Evolutionary conservation across 2,888 invertebrate species (phyloP), one percentile per base, ranked within the genome.

Genomic region (Catocala nupta): DNA sequence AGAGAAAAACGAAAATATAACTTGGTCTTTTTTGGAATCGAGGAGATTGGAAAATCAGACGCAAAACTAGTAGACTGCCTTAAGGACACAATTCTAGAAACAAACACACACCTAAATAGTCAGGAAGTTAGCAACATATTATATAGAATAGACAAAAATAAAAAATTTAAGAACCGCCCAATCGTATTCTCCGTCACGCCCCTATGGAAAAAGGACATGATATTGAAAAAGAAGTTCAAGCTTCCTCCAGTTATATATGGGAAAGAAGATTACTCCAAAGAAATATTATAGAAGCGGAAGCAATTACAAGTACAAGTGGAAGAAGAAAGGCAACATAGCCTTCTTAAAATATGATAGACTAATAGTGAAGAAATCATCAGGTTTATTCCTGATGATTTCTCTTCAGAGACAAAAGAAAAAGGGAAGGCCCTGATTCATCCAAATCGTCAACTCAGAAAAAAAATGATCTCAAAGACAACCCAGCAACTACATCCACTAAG

Each of bases 1-100:
- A 6, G 33, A 55, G 13, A 44, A 57, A 51, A 47, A 44, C n/a
- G 44, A n/a, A 48, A 45, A 25, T 34, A 16, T 44, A 42, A 12
- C 44, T 6, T 44, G 5, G 12, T 44, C 44, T 44, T 44, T n/a
- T 44, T 44, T 44, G 44, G 44, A 6, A 39, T 12, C 5, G 12
- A 44, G 12, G 44, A 44, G n/a, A 5, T 12, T 12, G 44, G 12
- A 12, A 44, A 44, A 44, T 12, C 44, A 5, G 12, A 44, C 11
- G 12, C 12, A 5, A 12, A 44, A 12, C n/a, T 44, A 4, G 44
- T 44, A 5, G 44, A 44, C 44, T 44, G n/a, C 12, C 2, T 44
- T 4, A 44, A 44, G 12, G 44, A 44, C 5, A 5, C n/a, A n/a
- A 44, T 44, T 5, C 2, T 44, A 44, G 44, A 44, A 12, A 12